Evolutionary conservation across 1,140 invertebrate genomes (phyloP).

Genomic region (Brachionus calyciflorus): DNA sequence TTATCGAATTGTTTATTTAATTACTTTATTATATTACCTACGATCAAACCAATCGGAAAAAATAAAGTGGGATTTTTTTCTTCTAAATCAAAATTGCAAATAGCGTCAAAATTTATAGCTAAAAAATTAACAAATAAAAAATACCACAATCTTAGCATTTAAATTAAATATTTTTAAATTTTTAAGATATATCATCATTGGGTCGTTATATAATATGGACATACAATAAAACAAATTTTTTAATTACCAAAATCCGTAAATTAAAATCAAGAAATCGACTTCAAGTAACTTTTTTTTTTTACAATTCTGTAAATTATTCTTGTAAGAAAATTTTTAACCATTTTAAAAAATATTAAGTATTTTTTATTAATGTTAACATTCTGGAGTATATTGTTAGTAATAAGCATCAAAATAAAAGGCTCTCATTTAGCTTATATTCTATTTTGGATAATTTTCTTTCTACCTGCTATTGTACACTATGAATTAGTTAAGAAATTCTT

Average conservation of each 20-base stretch:
- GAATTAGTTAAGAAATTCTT: neutral
- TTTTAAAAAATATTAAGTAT: neutral
- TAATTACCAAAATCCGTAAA: neutral
- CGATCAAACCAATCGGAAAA: too few species aligned
- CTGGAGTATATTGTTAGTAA: conserved; percentile 2
- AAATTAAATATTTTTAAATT: too few species aligned
- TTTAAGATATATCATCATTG: conserved; percentile 10
- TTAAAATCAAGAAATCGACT: conserved; percentile 21
- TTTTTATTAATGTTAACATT: conserved; percentile 17
- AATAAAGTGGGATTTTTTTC: too few species aligned
- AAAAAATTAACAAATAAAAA: too few species aligned
- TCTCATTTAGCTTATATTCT: conserved; percentile 31
- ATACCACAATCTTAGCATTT: too few species aligned
- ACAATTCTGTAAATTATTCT: too few species aligned
- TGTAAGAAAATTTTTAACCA: too few species aligned
- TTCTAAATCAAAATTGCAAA: too few species aligned
- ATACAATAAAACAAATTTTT: neutral
- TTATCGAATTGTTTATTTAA: too few species aligned
- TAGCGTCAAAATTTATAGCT: too few species aligned
- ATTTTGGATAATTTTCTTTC: conserved; percentile 43
- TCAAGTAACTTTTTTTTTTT: too few species aligned
- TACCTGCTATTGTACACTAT: conserved; percentile 35
- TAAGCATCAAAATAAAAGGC: conserved; percentile 32
- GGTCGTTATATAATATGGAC: conserved; percentile 10
- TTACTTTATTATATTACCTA: too few species aligned